A percentile compares a stretch with the other conserved stretches of the same genome.
These are phyloP conservation scores for Scaptomyza pallida DNA, from an alignment of 1,140 invertebrate genomes.

Conservation along the genomic window DNA sequence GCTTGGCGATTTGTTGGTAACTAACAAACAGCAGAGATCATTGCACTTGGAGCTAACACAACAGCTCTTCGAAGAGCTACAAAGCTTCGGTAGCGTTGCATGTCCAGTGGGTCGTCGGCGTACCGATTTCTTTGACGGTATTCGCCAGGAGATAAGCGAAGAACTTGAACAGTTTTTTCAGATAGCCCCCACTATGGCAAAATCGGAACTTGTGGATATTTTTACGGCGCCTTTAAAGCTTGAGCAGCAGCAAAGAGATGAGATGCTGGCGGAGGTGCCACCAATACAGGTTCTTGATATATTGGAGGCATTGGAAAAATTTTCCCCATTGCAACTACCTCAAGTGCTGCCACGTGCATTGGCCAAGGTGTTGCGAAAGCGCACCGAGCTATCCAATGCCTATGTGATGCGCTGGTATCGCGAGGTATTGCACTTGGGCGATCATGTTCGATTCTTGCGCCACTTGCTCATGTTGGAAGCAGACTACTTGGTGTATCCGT, in stretches of 20 bases:
- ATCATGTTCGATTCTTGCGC: constrained; percentile 64
- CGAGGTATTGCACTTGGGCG: constrained; percentile 51
- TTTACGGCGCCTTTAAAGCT: constrained; percentile 14
- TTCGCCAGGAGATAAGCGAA: background rate
- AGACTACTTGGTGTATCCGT: constrained; percentile 63
- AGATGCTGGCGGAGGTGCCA: background rate
- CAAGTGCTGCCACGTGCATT: constrained; percentile 35
- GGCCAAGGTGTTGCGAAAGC: constrained; percentile 40
- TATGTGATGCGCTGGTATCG: constrained; percentile 68
- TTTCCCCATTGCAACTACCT: constrained; percentile 23
- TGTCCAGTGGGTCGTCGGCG: background rate
- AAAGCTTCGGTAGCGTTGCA: background rate
- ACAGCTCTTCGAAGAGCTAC: constrained; percentile 36
- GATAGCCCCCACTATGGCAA: background rate
- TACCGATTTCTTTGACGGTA: no score
- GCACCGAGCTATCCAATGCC: constrained; percentile 56
- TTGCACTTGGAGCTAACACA: constrained; percentile 52
- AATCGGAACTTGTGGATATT: constrained; percentile 8
- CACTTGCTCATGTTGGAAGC: constrained; percentile 70
- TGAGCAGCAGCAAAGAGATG: background rate
- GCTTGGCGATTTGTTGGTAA: constrained; percentile 55
- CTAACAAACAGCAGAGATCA: constrained; percentile 17
- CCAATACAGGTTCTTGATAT: constrained; percentile 4
- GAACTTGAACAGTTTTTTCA: background rate
- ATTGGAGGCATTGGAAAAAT: constrained; percentile 18